A percentile compares a stretch with the other conserved stretches of the same genome.
These are phyloP conservation scores for Heptranchias perlo DNA, from an alignment of 2,113 vertebrate genomes.

Conservation along the genomic window DNA sequence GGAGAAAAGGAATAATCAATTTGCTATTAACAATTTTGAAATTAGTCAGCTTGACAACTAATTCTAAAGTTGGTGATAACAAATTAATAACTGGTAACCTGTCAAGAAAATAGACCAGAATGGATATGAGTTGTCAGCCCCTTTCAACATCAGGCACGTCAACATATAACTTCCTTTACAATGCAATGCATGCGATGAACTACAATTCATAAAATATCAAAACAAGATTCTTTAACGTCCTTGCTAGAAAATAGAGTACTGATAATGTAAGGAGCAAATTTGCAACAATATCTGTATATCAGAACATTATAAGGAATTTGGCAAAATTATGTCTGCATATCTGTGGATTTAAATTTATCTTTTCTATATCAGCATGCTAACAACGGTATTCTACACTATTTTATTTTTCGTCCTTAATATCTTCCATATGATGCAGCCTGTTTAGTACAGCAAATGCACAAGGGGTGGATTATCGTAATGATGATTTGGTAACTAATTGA, in stretches of 20 bases:
- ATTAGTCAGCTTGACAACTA: slow-evolving; percentile 20
- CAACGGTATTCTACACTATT: background rate
- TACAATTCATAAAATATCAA: background rate
- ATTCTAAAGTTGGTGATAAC: slow-evolving; percentile 16
- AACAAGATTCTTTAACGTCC: background rate
- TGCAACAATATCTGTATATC: background rate
- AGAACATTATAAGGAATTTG: background rate
- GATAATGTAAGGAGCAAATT: background rate
- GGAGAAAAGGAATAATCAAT: background rate
- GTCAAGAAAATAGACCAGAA: background rate
- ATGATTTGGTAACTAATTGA: slow-evolving; percentile 37
- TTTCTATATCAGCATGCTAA: background rate
- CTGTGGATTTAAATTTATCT: background rate
- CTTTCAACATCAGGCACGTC: background rate
- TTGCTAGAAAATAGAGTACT: background rate
- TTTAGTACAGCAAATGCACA: slow-evolving; percentile 27
- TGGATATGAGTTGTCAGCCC: background rate
- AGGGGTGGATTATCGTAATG: slow-evolving; percentile 36
- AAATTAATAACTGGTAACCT: background rate
- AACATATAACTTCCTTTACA: too few relatives aligned
- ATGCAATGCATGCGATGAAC: background rate
- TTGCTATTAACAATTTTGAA: slow-evolving; percentile 25
- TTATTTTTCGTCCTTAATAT: background rate
- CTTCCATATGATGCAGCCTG: background rate
- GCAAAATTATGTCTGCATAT: background rate